Evolutionary conservation across 2,113 vertebrate species (phyloP), one percentile per base, ranked within the genome.

Genomic region (Isichthys henryi): DNA sequence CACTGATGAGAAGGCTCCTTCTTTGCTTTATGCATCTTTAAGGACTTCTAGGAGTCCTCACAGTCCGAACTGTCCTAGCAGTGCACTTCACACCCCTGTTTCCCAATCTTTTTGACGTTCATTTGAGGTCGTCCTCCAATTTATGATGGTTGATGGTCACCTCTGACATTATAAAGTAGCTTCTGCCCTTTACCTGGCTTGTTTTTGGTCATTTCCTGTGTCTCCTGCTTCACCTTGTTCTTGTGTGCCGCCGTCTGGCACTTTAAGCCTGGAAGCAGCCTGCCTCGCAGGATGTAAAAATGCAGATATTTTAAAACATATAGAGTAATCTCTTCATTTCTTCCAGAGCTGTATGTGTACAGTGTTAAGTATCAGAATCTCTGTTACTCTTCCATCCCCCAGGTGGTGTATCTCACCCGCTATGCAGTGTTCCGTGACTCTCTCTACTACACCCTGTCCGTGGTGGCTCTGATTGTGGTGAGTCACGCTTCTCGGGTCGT

Each of bases 391-490:
- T 13, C 31, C 43, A 90, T n/a, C 74, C 66, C 92, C 27, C 94
- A 98, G 97, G 97, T 98, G 90, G 97, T 98, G n/a, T 93, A 89
- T 88, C 96, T 98, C 85, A 97, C 97, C 0, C 96, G 94, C 94
- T 98, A 95, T 96, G 92, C 97, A 0, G 96, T 98, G 90, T 97
- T 96, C 91, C 95, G 97, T n/a, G 97, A 98, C 93, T 98, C 97
- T 1, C 46, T 95, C 35, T 98, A 96, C 93, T 98, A 98, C 94
- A 97, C 96, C 0, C 86, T 97, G 56, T 96, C 97, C 19, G 97
- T 98, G 92, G n/a, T 97, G 0, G 35, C 96, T 49, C 97, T 98
- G 91, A 98, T 98, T 74, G 93, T 91, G 85, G 97, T 98, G 94
- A 97, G 97, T 96, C 39, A 35, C 45, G 39, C 13, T 50, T 17